Evolutionary conservation across 23 tunicate species (phyloP).

Genomic region (Diplosoma virens): DNA sequence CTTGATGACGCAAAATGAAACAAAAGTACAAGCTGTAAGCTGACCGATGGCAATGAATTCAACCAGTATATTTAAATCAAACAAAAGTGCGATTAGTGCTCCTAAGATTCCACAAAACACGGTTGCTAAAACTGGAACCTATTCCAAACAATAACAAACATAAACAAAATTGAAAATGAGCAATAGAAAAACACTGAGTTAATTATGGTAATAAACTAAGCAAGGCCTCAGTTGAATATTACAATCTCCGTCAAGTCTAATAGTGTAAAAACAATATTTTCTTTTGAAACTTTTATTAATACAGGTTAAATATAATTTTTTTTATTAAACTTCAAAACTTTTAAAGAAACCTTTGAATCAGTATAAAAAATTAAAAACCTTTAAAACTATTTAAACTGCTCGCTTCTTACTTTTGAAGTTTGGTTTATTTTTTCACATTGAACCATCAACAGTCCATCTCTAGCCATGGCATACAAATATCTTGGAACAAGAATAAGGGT

Average conservation of each 20-base stretch:
- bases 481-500: conserved; percentile 50
- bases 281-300: too few relatives aligned
- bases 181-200: too few relatives aligned
- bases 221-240: too few relatives aligned
- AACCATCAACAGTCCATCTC: conserved; percentile 59
- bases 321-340: neutral
- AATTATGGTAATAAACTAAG: too few relatives aligned
- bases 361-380: too few relatives aligned
- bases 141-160: neutral
- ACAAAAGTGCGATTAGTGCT: conserved; percentile 36
- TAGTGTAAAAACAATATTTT: too few relatives aligned
- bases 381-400: neutral
- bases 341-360: too few relatives aligned
- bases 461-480: conserved; percentile 67
- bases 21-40: conserved; percentile 84
- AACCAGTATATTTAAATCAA: conserved; percentile 45
- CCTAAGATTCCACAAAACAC: conserved; percentile 19
- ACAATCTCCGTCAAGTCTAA: too few relatives aligned
- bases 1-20: conserved; percentile 78
- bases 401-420: conserved; percentile 41
- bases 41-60: conserved; percentile 90
- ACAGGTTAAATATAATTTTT: neutral
- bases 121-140: conserved; percentile 49
- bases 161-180: too few relatives aligned
- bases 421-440: conserved; percentile 37